These are phyloP conservation scores for Morone saxatilis DNA, from an alignment of 2,113 vertebrate species.

Conservation along the genomic window DNA sequence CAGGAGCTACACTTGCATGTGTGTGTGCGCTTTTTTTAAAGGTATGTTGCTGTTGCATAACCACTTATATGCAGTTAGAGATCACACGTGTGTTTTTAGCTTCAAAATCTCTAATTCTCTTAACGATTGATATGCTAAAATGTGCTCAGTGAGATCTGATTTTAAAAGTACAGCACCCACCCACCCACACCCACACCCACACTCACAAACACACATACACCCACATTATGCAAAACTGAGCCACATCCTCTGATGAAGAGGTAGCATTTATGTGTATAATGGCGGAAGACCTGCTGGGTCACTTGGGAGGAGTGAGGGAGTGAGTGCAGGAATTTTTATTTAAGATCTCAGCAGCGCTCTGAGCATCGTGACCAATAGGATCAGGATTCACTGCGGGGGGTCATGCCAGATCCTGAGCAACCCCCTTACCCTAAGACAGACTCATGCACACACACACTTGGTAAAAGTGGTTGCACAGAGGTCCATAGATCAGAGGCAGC, in stretches of 20 bases:
- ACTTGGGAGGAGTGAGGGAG: slow-evolving; percentile 65
- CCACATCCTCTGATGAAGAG: slow-evolving; percentile 63
- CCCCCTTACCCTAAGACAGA: slow-evolving; percentile 50
- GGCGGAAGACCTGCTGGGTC: slow-evolving; percentile 69
- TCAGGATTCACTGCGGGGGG: slow-evolving; percentile 74
- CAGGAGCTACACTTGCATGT: slow-evolving; percentile 16
- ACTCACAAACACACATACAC: slow-evolving; percentile 10
- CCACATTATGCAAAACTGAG: slow-evolving; percentile 46
- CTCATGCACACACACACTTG: slow-evolving; percentile 20
- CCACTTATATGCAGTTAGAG: slow-evolving; percentile 19
- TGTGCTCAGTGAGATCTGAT: slow-evolving; percentile 46
- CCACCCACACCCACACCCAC: slow-evolving; percentile 22
- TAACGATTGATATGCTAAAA: slow-evolving; percentile 48
- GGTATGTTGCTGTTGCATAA: slow-evolving; percentile 46
- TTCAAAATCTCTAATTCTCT: slow-evolving; percentile 14
- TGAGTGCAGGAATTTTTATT: slow-evolving; percentile 82
- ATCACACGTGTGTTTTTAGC: slow-evolving; percentile 37
- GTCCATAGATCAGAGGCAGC: slow-evolving; percentile 67
- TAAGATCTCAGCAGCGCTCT: slow-evolving; percentile 75
- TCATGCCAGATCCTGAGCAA: slow-evolving; percentile 66
- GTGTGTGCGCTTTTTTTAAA: slow-evolving; percentile 17
- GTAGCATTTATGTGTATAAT: slow-evolving; percentile 56
- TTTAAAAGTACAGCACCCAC: slow-evolving; percentile 45
- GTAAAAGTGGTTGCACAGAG: slow-evolving; percentile 44
- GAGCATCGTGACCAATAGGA: slow-evolving; percentile 82